These are phyloP conservation scores for Jordanella pulchra DNA, from an alignment of 2,797 vertebrate species.

Conservation along the genomic window DNA sequence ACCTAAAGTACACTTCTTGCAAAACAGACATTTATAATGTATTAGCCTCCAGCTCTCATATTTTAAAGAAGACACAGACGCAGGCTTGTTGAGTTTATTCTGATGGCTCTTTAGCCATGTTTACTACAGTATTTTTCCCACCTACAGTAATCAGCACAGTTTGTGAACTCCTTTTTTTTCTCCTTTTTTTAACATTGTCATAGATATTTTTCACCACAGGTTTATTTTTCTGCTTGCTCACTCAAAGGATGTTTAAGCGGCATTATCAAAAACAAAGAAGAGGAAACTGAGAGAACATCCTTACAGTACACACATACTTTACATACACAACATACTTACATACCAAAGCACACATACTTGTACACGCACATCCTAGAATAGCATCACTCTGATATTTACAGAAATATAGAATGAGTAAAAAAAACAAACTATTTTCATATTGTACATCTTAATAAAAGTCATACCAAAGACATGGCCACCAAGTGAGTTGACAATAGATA, in stretches of 20 bases:
- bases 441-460: constrained; percentile 81
- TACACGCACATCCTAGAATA: constrained; percentile 63
- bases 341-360: constrained; percentile 72
- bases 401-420: constrained; percentile 79
- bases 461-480: constrained; percentile 84
- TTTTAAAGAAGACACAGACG: constrained; percentile 46
- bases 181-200: constrained; percentile 69
- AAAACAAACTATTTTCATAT: constrained; percentile 72
- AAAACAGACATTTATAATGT: neutral
- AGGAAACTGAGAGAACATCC: constrained; percentile 69
- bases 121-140: constrained; percentile 79
- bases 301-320: constrained; percentile 70
- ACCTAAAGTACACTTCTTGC: too few species aligned
- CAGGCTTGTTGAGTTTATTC: constrained; percentile 43
- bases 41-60: neutral
- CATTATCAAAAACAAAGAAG: constrained; percentile 67
- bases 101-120: constrained; percentile 69
- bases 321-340: constrained; percentile 68
- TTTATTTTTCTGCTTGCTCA: constrained; percentile 74
- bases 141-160: constrained; percentile 80
- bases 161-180: constrained; percentile 57
- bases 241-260: constrained; percentile 75
- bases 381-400: constrained; percentile 80
- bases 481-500: constrained; percentile 81
- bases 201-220: constrained; percentile 74